Evolutionary conservation across 2,888 invertebrate genomes (phyloP).

Genomic region (Blastobasis lacticolella): DNA sequence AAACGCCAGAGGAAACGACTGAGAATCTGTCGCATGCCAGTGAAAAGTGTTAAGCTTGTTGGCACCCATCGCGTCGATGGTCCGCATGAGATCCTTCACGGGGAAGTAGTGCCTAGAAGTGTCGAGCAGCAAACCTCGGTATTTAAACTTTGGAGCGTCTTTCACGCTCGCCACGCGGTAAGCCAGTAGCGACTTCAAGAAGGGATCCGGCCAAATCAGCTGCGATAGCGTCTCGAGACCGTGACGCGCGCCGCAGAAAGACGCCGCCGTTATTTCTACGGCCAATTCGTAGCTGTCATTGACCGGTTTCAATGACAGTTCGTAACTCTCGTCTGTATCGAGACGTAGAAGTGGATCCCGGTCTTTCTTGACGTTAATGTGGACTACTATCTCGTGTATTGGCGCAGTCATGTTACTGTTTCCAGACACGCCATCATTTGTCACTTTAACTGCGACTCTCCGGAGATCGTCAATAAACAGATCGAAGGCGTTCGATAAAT

Average conservation of each 20-base stretch:
- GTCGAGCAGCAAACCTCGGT: slow-evolving; percentile 92
- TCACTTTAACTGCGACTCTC: slow-evolving; percentile 45
- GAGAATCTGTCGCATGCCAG: slow-evolving; percentile 94
- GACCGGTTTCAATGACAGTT: slow-evolving; percentile 69
- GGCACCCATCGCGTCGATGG: slow-evolving; percentile 90
- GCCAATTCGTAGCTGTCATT: slow-evolving; percentile 50
- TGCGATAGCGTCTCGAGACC: slow-evolving; percentile 85
- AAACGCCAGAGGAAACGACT: slow-evolving; percentile 91
- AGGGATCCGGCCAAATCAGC: slow-evolving; percentile 85
- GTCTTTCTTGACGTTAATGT: slow-evolving; percentile 68
- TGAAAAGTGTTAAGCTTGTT: slow-evolving; percentile 94
- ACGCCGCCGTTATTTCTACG: slow-evolving; percentile 77
- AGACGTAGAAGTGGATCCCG: slow-evolving; percentile 75
- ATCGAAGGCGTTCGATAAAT: slow-evolving; percentile 65
- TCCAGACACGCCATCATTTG: slow-evolving; percentile 29
- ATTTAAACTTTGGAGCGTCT: slow-evolving; percentile 84
- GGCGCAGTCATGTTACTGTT: slow-evolving; percentile 26
- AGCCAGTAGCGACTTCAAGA: slow-evolving; percentile 73
- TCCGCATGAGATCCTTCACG: slow-evolving; percentile 79
- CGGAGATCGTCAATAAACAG: slow-evolving; percentile 68
- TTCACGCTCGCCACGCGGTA: slow-evolving; percentile 78
- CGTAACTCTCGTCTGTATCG: slow-evolving; percentile 84
- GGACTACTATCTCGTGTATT: slow-evolving; percentile 42
- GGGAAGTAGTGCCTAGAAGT: slow-evolving; percentile 93
- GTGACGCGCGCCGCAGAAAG: slow-evolving; percentile 85